phyloP scores from a whole-genome alignment of 2,797 vertebrate species.

The Sternarchorhynchus goeldii region DNA sequence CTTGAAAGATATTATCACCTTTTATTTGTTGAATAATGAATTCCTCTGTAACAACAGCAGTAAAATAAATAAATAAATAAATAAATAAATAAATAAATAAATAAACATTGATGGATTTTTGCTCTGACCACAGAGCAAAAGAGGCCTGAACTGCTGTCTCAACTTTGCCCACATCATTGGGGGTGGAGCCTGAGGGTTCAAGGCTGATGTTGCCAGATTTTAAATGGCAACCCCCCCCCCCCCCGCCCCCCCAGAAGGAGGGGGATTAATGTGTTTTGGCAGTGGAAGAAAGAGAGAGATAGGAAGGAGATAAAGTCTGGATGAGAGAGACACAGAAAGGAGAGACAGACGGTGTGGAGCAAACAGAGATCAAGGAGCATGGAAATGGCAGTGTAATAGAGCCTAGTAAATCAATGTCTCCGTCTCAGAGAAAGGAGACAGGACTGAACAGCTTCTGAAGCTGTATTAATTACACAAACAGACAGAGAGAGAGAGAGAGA shows the following conservation, averaged over 20 bases:
- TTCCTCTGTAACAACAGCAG: no score
- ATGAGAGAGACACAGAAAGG: background rate
- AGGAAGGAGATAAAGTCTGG: background rate
- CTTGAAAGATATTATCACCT: no score
- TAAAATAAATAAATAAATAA: no score
- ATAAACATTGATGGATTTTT: no score
- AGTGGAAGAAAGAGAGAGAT: slow-evolving; percentile 11
- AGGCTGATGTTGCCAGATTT: slow-evolving; percentile 53
- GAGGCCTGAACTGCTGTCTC: background rate
- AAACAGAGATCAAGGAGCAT: slow-evolving; percentile 8
- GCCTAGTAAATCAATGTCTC: slow-evolving; percentile 1
- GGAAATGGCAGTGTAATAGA: background rate
- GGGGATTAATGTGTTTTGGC: slow-evolving; percentile 25
- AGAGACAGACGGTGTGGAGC: background rate
- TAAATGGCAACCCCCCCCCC: slow-evolving; percentile 34
- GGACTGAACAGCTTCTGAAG: background rate
- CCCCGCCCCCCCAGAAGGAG: slow-evolving; percentile 34
- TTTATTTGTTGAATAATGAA: no score
- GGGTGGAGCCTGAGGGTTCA: slow-evolving; percentile 27
- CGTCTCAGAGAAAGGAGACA: background rate
- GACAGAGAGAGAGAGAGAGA: no score
- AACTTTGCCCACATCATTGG: background rate
- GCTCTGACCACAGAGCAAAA: background rate
- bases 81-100: no score
- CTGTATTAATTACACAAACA: no score